A percentile compares a stretch with the other conserved stretches of the same genome.
phyloP scores from a whole-genome alignment of 2,113 vertebrate genomes.

The Rafetus swinhoei region DNA sequence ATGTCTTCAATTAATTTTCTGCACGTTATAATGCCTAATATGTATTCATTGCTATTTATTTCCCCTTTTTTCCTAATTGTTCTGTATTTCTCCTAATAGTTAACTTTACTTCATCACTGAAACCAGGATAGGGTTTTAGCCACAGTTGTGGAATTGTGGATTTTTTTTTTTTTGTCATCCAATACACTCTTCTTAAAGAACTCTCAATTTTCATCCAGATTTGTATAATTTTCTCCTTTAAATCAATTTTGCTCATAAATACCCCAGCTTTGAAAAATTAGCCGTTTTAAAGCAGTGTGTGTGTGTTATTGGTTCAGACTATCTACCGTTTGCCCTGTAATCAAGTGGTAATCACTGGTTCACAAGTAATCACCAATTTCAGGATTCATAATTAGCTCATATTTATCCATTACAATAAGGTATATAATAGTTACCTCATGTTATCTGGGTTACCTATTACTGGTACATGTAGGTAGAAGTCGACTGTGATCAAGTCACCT shows the following conservation, averaged over 20 bases:
- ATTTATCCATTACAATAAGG: conserved; percentile 29
- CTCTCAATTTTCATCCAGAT: conserved; percentile 70
- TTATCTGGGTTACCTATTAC: conserved; percentile 32
- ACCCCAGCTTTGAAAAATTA: conserved; percentile 69
- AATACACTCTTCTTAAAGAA: conserved; percentile 67
- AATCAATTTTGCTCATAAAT: conserved; percentile 63
- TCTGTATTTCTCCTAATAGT: background rate
- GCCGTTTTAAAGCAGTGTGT: conserved; percentile 38
- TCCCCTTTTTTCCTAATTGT: background rate
- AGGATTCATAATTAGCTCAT: conserved; percentile 47
- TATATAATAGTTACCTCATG: conserved; percentile 27
- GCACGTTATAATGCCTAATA: background rate
- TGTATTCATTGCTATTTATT: conserved; percentile 13
- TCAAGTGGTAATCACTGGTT: conserved; percentile 16
- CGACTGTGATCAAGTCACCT: conserved; percentile 13
- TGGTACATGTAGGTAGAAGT: background rate
- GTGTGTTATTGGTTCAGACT: conserved; percentile 33
- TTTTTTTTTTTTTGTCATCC: background rate
- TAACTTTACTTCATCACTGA: conserved; percentile 7
- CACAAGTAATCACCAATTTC: conserved; percentile 55
- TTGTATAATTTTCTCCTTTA: conserved; percentile 66
- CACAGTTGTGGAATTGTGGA: background rate
- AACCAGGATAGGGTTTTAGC: background rate
- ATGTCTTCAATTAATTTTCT: background rate
- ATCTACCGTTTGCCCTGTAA: conserved; percentile 59